These are phyloP conservation scores for Sorex fumeus DNA, from an alignment of 2,113 vertebrate species.

Conservation along the genomic window DNA sequence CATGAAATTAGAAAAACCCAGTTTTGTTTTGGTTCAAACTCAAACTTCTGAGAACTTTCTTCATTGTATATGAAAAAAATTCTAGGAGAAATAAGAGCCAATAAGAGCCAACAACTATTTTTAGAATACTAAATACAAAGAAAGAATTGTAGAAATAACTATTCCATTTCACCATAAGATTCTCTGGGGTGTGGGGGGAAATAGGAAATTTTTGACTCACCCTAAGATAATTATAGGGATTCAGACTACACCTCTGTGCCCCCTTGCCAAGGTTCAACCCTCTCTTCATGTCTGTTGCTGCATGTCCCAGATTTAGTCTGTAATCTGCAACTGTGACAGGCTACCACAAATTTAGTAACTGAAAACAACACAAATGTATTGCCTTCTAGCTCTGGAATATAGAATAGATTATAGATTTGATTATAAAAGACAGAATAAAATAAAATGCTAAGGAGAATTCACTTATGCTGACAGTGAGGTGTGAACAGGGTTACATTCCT, in stretches of 20 bases:
- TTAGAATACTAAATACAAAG: background rate
- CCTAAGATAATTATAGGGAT: background rate
- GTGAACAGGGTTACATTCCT: background rate
- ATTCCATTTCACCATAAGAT: background rate
- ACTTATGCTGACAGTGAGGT: background rate
- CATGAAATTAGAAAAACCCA: constrained; percentile 10
- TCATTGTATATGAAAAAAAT: background rate
- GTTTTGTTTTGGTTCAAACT: constrained; percentile 1
- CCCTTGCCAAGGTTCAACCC: background rate
- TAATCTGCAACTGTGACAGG: background rate
- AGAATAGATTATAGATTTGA: background rate
- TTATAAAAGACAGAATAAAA: no score
- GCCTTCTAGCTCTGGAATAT: background rate
- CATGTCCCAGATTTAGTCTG: background rate
- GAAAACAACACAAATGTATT: constrained; percentile 3
- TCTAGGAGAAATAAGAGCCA: constrained; percentile 24
- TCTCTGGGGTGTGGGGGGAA: background rate
- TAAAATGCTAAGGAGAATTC: no score
- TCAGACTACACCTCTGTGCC: background rate
- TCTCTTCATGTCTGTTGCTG: background rate
- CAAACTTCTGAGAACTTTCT: background rate
- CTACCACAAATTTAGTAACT: background rate
- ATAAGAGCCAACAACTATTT: constrained; percentile 30
- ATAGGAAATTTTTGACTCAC: background rate
- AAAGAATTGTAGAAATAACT: background rate